phyloP scores from a whole-genome alignment of 2,888 invertebrate species.

The Lasioglossum figueresi region DNA sequence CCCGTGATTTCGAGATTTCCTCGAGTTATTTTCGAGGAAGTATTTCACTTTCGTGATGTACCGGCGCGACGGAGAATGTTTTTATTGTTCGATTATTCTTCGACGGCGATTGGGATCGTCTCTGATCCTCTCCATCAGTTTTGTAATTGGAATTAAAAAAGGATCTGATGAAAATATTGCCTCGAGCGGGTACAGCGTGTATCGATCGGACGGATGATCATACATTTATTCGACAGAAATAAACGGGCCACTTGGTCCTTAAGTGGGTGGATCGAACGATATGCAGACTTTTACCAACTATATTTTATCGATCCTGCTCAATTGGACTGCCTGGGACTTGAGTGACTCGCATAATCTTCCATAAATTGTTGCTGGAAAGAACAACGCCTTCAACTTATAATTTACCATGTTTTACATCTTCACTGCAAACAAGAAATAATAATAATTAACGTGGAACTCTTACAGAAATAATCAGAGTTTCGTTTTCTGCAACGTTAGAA shows the following conservation, averaged over 20 bases:
- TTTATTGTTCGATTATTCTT: neutral
- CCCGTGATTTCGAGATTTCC: neutral
- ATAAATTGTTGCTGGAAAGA: neutral
- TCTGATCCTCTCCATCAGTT: neutral
- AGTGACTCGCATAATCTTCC: neutral
- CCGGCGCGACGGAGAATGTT: neutral
- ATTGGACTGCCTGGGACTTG: neutral
- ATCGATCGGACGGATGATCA: neutral
- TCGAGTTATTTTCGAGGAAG: neutral
- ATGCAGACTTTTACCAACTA: neutral
- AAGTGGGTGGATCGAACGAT: neutral
- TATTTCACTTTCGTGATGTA: neutral
- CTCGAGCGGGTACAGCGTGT: neutral
- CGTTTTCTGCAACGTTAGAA: too few species aligned
- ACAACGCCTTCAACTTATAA: too few species aligned
- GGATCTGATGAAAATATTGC: neutral
- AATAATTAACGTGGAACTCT: too few species aligned
- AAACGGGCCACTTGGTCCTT: neutral
- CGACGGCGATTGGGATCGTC: neutral
- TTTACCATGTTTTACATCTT: too few species aligned
- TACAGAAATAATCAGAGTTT: too few species aligned
- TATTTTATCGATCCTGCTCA: neutral
- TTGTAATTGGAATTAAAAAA: neutral
- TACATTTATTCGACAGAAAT: slow-evolving; percentile 2
- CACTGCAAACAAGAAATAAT: too few species aligned